Evolutionary conservation across 2,888 invertebrate genomes (phyloP), one percentile per base, ranked within the genome.

Genomic region (Ophraella communa): DNA sequence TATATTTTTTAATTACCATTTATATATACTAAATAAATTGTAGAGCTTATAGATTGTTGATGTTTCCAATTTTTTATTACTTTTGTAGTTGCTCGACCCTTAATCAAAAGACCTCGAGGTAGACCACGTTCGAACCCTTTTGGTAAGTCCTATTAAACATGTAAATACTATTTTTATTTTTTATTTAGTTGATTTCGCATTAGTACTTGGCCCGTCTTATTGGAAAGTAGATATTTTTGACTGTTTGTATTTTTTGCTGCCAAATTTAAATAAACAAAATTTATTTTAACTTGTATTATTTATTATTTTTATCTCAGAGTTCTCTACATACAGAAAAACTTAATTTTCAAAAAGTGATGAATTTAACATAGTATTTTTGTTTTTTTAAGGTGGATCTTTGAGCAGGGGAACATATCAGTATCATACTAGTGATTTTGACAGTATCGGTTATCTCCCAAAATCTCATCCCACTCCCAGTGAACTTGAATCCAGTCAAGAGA

Each of bases 101-200:
- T 74, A 18, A 59, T 73, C 24, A 77, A 77, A 65, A 64, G 78
- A 44, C 76, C 76, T 24, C 68, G 78, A 66, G 78, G 78, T 52
- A 63, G 78, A 62, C 77, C 78, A 57, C 72, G 77, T 55, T 51
- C 73, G 5, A 74, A 72, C 54, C 68, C 67, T 65, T 35, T 62
- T 4, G 65, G 65, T 65, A 65, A 65, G 65, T 65, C 21, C n/a
- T n/a, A n/a, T 49, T 49, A 7, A 35, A 52, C 7, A 33, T 52
- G 39, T 51, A 33, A 51, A 24, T 49, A 42, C 17, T 35, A 39
- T 39, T 39, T 39, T 30, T 3, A 21, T 4, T 51, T 51, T 51
- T 14, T 52, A 17, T 52, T 47, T 1, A 47, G 8, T n/a, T 27
- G 27, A 21, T 10, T 11, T 20, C 3, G 20, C n/a, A 21, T 21